A percentile compares a stretch with the other conserved stretches of the same genome.
These are phyloP conservation scores for Yponomeuta cagnagella DNA, from an alignment of 2,888 invertebrate species.

Conservation along the genomic window DNA sequence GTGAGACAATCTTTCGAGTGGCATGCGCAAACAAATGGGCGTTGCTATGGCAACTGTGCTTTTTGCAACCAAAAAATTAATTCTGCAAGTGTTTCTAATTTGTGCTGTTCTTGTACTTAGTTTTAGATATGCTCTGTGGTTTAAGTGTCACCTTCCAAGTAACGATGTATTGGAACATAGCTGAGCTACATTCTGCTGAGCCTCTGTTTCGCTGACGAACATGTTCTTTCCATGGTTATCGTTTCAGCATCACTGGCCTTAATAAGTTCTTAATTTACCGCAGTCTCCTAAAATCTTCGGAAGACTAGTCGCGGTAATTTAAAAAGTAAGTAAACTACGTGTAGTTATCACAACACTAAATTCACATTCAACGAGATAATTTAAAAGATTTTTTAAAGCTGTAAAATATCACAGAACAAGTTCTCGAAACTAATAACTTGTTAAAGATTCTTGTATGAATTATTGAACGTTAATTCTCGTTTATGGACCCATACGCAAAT, in stretches of 20 bases:
- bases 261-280: neutral
- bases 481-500: neutral
- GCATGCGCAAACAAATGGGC: slow-evolving; percentile 15
- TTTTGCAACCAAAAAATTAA: slow-evolving; percentile 32
- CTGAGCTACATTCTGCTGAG: slow-evolving; percentile 49
- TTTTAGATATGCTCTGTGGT: slow-evolving; percentile 22
- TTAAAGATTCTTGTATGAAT: too few relatives aligned
- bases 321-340: too few relatives aligned
- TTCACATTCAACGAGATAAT: too few relatives aligned
- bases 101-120: slow-evolving; percentile 4
- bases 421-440: neutral
- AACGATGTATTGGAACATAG: slow-evolving; percentile 68
- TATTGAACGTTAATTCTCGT: neutral
- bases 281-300: neutral
- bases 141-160: slow-evolving; percentile 62
- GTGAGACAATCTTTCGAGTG: neutral
- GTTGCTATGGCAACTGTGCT: slow-evolving; percentile 41
- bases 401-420: neutral
- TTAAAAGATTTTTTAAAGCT: too few relatives aligned
- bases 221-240: neutral
- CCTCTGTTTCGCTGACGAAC: slow-evolving; percentile 25
- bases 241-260: neutral
- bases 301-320: neutral
- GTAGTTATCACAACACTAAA: too few relatives aligned
- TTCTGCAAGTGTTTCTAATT: slow-evolving; percentile 12